Conservation (phyloP, 2,888 invertebrate genomes). For the Microdon myrmicae region DNA sequence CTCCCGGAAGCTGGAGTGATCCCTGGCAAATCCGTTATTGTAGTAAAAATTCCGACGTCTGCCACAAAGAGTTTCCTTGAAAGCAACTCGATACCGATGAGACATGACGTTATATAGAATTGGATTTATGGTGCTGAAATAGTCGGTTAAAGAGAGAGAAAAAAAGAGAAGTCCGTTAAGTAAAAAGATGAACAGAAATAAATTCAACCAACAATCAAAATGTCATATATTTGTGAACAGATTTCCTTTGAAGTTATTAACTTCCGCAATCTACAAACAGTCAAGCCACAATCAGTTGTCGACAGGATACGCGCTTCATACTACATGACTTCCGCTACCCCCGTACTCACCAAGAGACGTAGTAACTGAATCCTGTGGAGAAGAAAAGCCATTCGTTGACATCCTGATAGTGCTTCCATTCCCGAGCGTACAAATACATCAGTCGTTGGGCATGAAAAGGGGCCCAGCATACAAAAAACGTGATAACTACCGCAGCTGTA, state of each 20-base stretch:
- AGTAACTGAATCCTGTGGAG: conserved; percentile 83
- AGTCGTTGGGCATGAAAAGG: conserved; percentile 94
- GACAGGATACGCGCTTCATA: not conserved
- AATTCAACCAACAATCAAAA: not conserved
- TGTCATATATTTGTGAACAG: no score
- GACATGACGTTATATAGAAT: conserved; percentile 88
- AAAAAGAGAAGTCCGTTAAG: conserved; percentile 30
- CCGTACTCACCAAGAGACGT: conserved; percentile 72
- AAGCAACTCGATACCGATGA: conserved; percentile 79
- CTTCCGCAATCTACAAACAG: no score
- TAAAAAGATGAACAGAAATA: conserved; percentile 28
- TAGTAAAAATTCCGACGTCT: conserved; percentile 66
- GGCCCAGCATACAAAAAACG: conserved; percentile 96
- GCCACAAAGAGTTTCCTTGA: conserved; percentile 79
- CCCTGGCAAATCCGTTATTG: conserved; percentile 69
- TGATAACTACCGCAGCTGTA: conserved; percentile 89
- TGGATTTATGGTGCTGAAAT: conserved; percentile 81
- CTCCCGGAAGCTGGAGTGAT: conserved; percentile 73
- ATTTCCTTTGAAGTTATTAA: no score
- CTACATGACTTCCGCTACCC: not conserved
- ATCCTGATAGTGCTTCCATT: conserved; percentile 71
- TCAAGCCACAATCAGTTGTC: conserved; percentile 16
- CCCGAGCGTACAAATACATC: conserved; percentile 79
- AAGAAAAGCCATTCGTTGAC: conserved; percentile 84
- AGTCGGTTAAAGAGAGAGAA: not conserved